Evolutionary conservation across 1,140 invertebrate species (phyloP).

Genomic region (Aphelenchoides besseyi): DNA sequence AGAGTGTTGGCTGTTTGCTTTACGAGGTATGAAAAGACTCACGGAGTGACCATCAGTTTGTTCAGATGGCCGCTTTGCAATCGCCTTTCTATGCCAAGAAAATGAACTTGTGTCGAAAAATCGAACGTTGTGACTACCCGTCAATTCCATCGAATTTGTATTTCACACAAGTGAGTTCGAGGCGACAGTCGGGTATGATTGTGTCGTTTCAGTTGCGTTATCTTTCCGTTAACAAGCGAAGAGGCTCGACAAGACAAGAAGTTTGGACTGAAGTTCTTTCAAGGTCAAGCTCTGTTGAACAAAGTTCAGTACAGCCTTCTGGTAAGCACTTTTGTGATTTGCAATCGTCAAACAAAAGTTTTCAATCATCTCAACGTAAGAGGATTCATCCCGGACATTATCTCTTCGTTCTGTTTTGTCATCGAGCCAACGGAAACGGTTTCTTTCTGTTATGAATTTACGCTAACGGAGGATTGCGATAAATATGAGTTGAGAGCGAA

Average conservation of each 20-base stretch:
- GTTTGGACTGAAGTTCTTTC: slow-evolving; percentile 11
- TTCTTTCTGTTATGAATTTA: slow-evolving; percentile 19
- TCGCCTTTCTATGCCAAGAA: no score
- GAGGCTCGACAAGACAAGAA: background rate
- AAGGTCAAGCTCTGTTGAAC: background rate
- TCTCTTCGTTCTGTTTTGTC: slow-evolving; percentile 16
- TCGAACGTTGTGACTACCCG: no score
- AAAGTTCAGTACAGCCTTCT: slow-evolving; percentile 4
- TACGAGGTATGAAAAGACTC: no score
- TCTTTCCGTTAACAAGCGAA: background rate
- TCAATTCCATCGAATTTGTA: no score
- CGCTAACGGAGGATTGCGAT: slow-evolving; percentile 9
- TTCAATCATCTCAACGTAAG: slow-evolving; percentile 13
- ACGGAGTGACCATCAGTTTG: no score
- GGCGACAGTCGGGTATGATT: no score
- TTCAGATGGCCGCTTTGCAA: no score
- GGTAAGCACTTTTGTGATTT: slow-evolving; percentile 13
- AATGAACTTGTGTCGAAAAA: no score
- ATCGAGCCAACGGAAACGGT: background rate
- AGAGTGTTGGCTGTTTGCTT: no score
- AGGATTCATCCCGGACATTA: background rate
- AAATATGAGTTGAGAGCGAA: background rate
- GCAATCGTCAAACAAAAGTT: background rate
- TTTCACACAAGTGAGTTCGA: no score
- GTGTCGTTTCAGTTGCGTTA: background rate